These are phyloP conservation scores for Trypoxylus dichotomus DNA, from an alignment of 1,140 invertebrate genomes.

Conservation along the genomic window DNA sequence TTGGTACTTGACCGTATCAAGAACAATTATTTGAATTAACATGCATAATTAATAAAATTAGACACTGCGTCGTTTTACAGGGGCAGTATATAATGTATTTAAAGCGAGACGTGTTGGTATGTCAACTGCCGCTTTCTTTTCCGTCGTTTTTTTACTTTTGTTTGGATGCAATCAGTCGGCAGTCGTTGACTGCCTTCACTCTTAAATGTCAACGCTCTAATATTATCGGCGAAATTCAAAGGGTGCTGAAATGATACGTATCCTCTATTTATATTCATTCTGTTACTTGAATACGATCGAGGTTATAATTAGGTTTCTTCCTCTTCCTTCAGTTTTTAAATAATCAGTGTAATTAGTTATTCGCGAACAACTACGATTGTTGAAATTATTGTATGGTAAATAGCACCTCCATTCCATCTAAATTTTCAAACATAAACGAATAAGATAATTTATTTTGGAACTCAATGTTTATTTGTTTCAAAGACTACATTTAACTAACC, in stretches of 20 bases:
- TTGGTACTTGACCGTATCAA: slow-evolving; percentile 9
- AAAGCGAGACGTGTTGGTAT: slow-evolving; percentile 10
- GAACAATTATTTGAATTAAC: slow-evolving; percentile 15
- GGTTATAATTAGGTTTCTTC: not conserved
- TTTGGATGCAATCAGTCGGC: slow-evolving; percentile 10
- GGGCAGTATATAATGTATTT: slow-evolving; percentile 4
- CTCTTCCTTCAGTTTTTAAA: not conserved
- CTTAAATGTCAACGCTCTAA: slow-evolving; percentile 16
- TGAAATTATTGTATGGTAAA: no score
- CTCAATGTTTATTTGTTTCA: no score
- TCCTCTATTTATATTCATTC: not conserved
- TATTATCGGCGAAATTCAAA: not conserved
- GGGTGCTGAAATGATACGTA: not conserved
- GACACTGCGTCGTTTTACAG: not conserved
- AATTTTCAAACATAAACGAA: no score
- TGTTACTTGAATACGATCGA: not conserved
- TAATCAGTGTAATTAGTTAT: no score
- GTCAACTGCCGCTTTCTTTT: slow-evolving; percentile 13
- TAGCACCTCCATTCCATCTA: no score
- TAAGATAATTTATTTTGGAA: no score
- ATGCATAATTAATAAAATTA: slow-evolving; percentile 26
- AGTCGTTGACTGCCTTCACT: not conserved
- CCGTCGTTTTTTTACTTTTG: not conserved
- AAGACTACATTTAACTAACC: no score
- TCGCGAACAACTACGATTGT: no score